Base-by-base conservation (phyloP, 1,140 invertebrate genomes). In the Venustaconcha ellipsiformis region DNA sequence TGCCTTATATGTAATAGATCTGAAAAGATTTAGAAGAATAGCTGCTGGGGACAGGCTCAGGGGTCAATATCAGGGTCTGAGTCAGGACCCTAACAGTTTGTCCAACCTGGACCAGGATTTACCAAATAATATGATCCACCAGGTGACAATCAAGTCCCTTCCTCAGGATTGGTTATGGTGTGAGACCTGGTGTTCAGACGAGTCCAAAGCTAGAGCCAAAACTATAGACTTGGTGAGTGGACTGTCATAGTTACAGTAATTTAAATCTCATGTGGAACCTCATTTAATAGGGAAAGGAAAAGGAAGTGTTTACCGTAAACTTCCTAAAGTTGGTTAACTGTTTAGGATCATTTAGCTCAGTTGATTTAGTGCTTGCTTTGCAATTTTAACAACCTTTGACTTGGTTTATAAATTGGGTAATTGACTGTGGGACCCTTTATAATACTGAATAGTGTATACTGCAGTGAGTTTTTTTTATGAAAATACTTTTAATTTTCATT, bases 151-250 rank as follows among this genome's bases (percentile, higher is more conserved):
- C 71, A 99, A 99, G 89, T 99, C 97, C 1, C 91, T 99, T 81
- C 98, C 99, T 3, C 98, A 99, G 89, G 98, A 99, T 87, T 99
- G 99, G 98, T 91, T 99, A n/a, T 99, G 98, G 97, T 99, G 99
- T 90, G 98, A 99, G 92, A 99, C 99, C 0, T 99, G 99, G 99
- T 99, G 99, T 88, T 95, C 96, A 88, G 94, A 99, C 85, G 92
- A 89, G 17, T 95, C 96, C 0, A 99, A 99, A 89, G 91, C 92
- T 80, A 93, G 93, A 80, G 99, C 99, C 4, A 99, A 99, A 91
- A 99, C 98, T 70, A 99, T 99, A 86, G 99, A 99, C 94, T 93
- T 99, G 91, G 95, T 92, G 66, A 83, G 86, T 84, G 26, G 1
- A 30, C 20, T 20, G 20, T 65, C 6, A 37, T 48, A 11, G 8